Conservation (phyloP, 2,797 vertebrate genomes). For the Brachyalestes nurse region DNA sequence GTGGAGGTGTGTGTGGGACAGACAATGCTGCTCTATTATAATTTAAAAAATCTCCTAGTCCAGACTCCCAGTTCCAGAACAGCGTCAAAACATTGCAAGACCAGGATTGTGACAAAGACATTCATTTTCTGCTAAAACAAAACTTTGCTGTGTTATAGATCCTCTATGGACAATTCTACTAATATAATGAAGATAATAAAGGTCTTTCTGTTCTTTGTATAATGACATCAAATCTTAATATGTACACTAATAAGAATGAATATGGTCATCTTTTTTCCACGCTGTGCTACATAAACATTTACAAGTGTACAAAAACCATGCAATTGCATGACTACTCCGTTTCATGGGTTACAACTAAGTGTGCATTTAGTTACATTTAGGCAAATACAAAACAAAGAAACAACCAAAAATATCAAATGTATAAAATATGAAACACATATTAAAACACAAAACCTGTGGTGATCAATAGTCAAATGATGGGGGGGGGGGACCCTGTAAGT, state of each 20-base stretch:
- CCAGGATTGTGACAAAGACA: not conserved
- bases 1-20: not conserved
- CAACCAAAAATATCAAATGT: conserved; percentile 22
- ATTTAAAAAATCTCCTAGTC: not conserved
- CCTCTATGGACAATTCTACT: not conserved
- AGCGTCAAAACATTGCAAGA: not conserved
- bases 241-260: conserved; percentile 68
- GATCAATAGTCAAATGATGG: not conserved
- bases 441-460: conserved; percentile 45
- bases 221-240: conserved; percentile 21
- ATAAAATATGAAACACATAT: conserved; percentile 50
- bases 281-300: conserved; percentile 77
- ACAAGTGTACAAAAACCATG: conserved; percentile 76
- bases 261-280: not conserved
- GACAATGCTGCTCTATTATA: not conserved
- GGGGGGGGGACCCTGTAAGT: conserved; percentile 20
- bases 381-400: conserved; percentile 40
- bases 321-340: conserved; percentile 59
- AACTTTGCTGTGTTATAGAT: not conserved
- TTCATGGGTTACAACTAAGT: conserved; percentile 31
- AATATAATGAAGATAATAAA: not conserved
- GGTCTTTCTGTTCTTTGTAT: not conserved
- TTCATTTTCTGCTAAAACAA: not conserved
- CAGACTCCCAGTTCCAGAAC: not conserved
- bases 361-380: conserved; percentile 18